Evolutionary conservation across 2,888 invertebrate genomes (phyloP).

Genomic region (Vanessa cardui): DNA sequence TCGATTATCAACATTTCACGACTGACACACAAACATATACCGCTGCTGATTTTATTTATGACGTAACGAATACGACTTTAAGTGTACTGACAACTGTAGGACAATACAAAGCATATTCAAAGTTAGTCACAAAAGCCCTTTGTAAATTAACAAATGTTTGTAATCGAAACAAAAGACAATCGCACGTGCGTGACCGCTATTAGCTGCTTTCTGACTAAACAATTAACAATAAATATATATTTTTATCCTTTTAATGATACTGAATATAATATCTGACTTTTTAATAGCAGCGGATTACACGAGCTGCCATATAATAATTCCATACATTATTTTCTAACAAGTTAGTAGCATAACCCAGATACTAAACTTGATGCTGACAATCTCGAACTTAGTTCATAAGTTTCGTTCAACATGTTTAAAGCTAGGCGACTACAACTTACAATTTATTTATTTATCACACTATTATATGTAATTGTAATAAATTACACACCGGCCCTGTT

Average conservation of each 20-base stretch:
- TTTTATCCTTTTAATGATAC: background rate
- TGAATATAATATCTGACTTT: background rate
- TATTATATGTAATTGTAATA: too few relatives aligned
- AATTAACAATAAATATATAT: background rate
- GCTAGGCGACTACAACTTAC: background rate
- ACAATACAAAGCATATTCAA: slow-evolving; percentile 35
- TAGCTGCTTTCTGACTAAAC: slow-evolving; percentile 23
- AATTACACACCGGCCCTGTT: too few relatives aligned
- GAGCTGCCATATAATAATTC: background rate
- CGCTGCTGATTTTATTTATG: too few relatives aligned
- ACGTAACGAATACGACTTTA: too few relatives aligned
- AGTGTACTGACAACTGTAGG: slow-evolving; percentile 5
- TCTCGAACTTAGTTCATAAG: background rate
- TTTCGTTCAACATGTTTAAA: slow-evolving; percentile 2
- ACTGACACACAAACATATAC: too few relatives aligned
- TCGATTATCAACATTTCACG: too few relatives aligned
- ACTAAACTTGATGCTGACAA: background rate
- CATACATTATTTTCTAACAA: background rate
- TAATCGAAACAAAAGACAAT: slow-evolving; percentile 48
- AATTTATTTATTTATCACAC: too few relatives aligned
- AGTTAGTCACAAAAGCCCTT: slow-evolving; percentile 36
- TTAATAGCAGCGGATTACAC: background rate
- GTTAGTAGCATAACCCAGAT: background rate
- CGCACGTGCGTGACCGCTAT: slow-evolving; percentile 51
- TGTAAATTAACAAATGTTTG: slow-evolving; percentile 38